These are phyloP conservation scores for Apomyelois bistriatella DNA, from an alignment of 2,888 invertebrate genomes.

Conservation along the genomic window DNA sequence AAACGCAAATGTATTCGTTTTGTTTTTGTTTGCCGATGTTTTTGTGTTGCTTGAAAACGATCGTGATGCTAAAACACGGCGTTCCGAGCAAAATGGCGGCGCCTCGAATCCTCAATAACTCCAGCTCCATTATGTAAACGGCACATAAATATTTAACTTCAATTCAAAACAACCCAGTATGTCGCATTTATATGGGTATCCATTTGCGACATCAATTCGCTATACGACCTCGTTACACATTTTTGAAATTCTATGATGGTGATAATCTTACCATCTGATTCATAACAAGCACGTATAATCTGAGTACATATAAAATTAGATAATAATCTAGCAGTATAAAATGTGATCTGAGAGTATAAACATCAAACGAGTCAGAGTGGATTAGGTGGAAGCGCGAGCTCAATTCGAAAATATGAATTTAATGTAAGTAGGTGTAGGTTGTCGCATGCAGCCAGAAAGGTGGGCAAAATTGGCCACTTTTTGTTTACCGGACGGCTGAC, in stretches of 20 bases:
- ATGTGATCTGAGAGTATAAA: neutral
- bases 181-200: neutral
- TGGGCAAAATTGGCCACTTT: no score
- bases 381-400: no score
- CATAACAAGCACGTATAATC: neutral
- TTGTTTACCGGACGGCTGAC: no score
- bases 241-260: conserved; percentile 17
- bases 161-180: conserved; percentile 8
- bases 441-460: no score
- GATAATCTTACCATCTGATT: neutral
- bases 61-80: conserved; percentile 4
- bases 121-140: conserved; percentile 8
- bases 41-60: conserved; percentile 6
- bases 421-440: no score
- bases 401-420: no score
- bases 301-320: no score
- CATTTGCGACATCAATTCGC: neutral
- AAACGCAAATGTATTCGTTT: conserved; percentile 1
- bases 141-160: conserved; percentile 3
- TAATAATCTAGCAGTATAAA: no score
- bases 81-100: conserved; percentile 4
- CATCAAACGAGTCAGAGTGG: no score
- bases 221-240: neutral
- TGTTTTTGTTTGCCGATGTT: conserved; percentile 9
- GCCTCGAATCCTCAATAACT: neutral